phyloP scores from a whole-genome alignment of 2,888 invertebrate species.

The Aphrophora alni region DNA sequence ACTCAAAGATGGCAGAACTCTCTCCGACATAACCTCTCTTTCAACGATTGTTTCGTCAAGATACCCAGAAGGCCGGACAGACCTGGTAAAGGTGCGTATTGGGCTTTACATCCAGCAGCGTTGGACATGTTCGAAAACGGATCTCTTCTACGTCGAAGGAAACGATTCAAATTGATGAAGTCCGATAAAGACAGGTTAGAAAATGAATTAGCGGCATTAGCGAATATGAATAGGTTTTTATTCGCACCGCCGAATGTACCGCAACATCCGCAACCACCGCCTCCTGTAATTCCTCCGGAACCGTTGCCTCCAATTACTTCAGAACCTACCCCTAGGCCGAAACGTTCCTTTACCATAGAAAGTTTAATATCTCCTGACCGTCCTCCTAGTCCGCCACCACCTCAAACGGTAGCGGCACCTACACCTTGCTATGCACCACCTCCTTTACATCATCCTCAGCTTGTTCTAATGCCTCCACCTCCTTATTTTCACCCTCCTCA shows the following conservation, averaged over 20 bases:
- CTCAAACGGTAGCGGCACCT: constrained; percentile 8
- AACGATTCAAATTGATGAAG: constrained; percentile 63
- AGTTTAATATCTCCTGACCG: constrained; percentile 56
- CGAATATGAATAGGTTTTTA: constrained; percentile 45
- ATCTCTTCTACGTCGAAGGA: constrained; percentile 76
- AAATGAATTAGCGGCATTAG: constrained; percentile 34
- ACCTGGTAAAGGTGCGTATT: constrained; percentile 85
- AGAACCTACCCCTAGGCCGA: constrained; percentile 45
- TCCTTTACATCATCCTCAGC: constrained; percentile 31
- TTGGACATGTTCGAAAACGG: constrained; percentile 91
- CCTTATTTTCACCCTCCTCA: constrained; percentile 71
- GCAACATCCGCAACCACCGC: constrained; percentile 40
- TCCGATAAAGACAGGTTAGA: constrained; percentile 48
- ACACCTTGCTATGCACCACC: constrained; percentile 20
- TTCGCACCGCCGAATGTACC: constrained; percentile 44
- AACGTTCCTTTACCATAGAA: constrained; percentile 52
- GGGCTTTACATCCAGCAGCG: constrained; percentile 81
- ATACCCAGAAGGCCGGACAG: constrained; percentile 79
- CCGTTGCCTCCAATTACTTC: constrained; percentile 47
- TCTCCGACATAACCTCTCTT: constrained; percentile 89
- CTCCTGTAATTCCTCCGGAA: constrained; percentile 6
- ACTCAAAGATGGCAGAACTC: constrained; percentile 81
- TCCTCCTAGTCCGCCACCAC: constrained; percentile 30
- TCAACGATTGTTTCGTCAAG: constrained; percentile 97
- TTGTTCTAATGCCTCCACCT: constrained; percentile 64